A percentile compares a stretch with the other conserved stretches of the same genome.
phyloP scores from a whole-genome alignment of 2,888 invertebrate genomes.

The Eulithis testata region DNA sequence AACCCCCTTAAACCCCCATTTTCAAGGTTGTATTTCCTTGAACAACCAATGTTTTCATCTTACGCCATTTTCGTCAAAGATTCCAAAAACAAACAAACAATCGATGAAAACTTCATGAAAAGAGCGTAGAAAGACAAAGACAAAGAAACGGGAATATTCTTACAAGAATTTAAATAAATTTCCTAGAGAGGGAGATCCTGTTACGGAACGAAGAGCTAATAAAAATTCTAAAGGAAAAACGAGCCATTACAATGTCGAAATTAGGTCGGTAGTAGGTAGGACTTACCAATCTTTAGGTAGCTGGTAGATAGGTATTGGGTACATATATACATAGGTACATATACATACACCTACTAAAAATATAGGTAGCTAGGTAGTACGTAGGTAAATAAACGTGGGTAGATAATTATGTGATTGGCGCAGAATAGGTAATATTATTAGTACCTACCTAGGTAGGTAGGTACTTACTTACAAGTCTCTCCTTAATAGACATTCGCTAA shows the following conservation, averaged over 20 bases:
- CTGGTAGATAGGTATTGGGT: neutral
- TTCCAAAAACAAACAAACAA: conserved; percentile 44
- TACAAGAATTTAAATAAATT: conserved; percentile 81
- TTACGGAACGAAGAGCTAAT: conserved; percentile 77
- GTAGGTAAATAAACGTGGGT: too few relatives aligned
- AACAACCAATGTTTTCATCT: too few relatives aligned
- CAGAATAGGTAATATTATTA: too few relatives aligned
- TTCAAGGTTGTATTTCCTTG: too few relatives aligned
- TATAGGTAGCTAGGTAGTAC: too few relatives aligned
- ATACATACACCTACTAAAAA: too few relatives aligned
- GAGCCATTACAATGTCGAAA: conserved; percentile 67
- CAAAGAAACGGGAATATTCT: conserved; percentile 67
- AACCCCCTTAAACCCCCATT: too few relatives aligned
- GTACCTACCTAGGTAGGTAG: neutral
- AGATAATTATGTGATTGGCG: too few relatives aligned
- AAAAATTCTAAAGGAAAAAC: conserved; percentile 71
- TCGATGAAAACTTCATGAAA: conserved; percentile 58
- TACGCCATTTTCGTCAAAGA: conserved; percentile 12
- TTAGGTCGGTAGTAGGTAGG: conserved; percentile 44
- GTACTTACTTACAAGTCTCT: too few relatives aligned
- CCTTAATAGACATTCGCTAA: too few relatives aligned
- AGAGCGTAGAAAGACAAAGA: conserved; percentile 55
- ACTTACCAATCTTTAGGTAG: neutral
- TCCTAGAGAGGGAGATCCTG: conserved; percentile 68
- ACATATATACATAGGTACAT: too few relatives aligned